A percentile compares a stretch with the other conserved stretches of the same genome.
Conservation (phyloP, 2,888 invertebrate species). For the Papilio protenor region DNA sequence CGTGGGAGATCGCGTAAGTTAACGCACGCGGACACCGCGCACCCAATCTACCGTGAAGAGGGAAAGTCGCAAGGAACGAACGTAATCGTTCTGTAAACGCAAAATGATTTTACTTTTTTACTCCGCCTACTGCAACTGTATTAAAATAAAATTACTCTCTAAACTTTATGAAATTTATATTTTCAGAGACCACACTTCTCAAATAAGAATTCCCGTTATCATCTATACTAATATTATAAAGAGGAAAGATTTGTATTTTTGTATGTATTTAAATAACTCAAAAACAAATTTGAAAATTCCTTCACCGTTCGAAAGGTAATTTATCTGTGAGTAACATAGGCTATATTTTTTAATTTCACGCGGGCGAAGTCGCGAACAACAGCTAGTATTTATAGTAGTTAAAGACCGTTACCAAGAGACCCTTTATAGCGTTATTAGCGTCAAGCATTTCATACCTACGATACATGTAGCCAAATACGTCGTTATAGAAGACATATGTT, state of each 20-base stretch:
- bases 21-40: constrained; percentile 61
- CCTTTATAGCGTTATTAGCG: constrained; percentile 22
- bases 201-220: not conserved
- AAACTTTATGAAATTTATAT: not conserved
- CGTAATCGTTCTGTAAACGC: constrained; percentile 29
- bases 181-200: not conserved
- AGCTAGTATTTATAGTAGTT: not conserved
- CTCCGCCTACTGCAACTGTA: not conserved
- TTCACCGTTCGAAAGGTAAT: no score
- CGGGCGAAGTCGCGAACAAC: no score
- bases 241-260: no score
- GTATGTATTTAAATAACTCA: no score
- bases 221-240: no score
- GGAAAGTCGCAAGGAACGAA: constrained; percentile 64
- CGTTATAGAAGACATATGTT: constrained; percentile 32
- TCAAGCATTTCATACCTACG: constrained; percentile 30
- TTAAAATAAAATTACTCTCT: not conserved
- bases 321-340: no score
- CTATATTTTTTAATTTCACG: no score
- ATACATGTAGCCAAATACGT: constrained; percentile 39
- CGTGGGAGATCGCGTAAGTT: constrained; percentile 53
- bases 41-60: constrained; percentile 66
- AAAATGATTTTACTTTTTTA: constrained; percentile 14
- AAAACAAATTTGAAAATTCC: no score
- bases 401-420: not conserved